Conservation (phyloP, 2,888 invertebrate genomes). For the Abrostola tripartita region DNA sequence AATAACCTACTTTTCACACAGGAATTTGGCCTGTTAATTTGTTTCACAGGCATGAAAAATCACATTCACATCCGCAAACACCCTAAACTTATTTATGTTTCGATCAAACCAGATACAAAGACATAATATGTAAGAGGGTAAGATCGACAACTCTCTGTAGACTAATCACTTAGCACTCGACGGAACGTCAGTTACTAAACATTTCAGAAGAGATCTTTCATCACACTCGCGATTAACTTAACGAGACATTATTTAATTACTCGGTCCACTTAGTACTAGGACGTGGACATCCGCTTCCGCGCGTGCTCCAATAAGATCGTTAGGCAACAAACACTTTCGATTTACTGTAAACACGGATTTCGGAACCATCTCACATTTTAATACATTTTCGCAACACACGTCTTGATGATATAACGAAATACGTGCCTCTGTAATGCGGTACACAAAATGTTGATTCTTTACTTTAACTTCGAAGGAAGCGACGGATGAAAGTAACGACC, state of each 20-base stretch:
- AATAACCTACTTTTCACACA: too few relatives aligned
- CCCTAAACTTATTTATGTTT: too few relatives aligned
- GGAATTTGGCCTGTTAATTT: too few relatives aligned
- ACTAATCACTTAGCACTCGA: too few relatives aligned
- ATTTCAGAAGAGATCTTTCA: too few relatives aligned
- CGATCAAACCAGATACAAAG: too few relatives aligned
- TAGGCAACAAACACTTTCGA: slow-evolving; percentile 23
- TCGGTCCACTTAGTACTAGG: neutral
- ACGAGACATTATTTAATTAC: neutral
- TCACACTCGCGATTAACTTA: too few relatives aligned
- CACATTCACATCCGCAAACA: too few relatives aligned
- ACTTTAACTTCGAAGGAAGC: slow-evolving; percentile 28
- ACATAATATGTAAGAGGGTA: too few relatives aligned
- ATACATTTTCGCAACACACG: slow-evolving; percentile 30
- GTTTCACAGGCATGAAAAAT: too few relatives aligned
- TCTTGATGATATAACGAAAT: slow-evolving; percentile 27
- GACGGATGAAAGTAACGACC: slow-evolving; percentile 52
- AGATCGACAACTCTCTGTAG: too few relatives aligned
- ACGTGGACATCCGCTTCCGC: neutral
- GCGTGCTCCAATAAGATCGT: neutral
- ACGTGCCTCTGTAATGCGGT: slow-evolving; percentile 25
- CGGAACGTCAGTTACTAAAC: too few relatives aligned
- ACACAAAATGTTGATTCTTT: slow-evolving; percentile 23
- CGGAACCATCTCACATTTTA: slow-evolving; percentile 29
- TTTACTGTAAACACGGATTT: slow-evolving; percentile 13